phyloP scores from a whole-genome alignment of 2,113 vertebrate species.

The Tor tambroides region DNA sequence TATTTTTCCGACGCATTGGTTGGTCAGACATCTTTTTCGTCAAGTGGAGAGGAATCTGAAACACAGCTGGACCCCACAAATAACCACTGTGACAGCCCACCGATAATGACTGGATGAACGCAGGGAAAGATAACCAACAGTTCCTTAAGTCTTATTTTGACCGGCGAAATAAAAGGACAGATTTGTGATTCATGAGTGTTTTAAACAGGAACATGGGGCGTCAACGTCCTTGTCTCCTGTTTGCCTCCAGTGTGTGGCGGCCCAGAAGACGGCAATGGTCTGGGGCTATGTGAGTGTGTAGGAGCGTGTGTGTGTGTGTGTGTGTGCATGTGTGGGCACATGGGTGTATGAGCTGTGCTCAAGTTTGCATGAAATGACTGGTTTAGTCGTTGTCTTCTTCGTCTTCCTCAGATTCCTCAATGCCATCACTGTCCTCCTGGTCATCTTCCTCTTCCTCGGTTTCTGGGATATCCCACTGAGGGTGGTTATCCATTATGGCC shows the following conservation, averaged over 20 bases:
- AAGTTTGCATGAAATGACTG: slow-evolving; percentile 33
- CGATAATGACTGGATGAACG: slow-evolving; percentile 38
- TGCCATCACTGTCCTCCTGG: slow-evolving; percentile 98
- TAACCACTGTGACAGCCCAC: slow-evolving; percentile 24
- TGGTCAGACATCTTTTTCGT: slow-evolving; percentile 31
- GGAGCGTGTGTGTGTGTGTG: slow-evolving; percentile 25
- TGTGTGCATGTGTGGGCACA: slow-evolving; percentile 35
- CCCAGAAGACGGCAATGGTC: slow-evolving; percentile 53
- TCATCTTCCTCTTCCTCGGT: slow-evolving; percentile 97
- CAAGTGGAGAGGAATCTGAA: slow-evolving; percentile 7
- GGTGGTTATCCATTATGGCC: slow-evolving; percentile 95
- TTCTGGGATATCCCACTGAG: slow-evolving; percentile 95
- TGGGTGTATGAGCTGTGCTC: slow-evolving; percentile 40
- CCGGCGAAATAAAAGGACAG: slow-evolving; percentile 61
- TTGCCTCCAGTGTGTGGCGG: slow-evolving; percentile 50
- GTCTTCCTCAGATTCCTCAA: slow-evolving; percentile 97
- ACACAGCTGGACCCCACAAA: slow-evolving; percentile 38
- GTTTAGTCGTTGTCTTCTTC: slow-evolving; percentile 90
- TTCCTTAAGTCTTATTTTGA: slow-evolving; percentile 69
- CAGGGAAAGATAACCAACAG: slow-evolving; percentile 57
- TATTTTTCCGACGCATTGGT: slow-evolving; percentile 50
- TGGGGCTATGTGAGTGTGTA: background rate
- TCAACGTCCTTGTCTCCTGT: slow-evolving; percentile 60
- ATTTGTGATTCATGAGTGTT: slow-evolving; percentile 54
- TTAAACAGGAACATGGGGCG: slow-evolving; percentile 20